Percentiles rank a stretch among this genome's conserved stretches.
These are phyloP conservation scores for Ara ararauna DNA, from an alignment of 2,797 vertebrate species.

Conservation along the genomic window DNA sequence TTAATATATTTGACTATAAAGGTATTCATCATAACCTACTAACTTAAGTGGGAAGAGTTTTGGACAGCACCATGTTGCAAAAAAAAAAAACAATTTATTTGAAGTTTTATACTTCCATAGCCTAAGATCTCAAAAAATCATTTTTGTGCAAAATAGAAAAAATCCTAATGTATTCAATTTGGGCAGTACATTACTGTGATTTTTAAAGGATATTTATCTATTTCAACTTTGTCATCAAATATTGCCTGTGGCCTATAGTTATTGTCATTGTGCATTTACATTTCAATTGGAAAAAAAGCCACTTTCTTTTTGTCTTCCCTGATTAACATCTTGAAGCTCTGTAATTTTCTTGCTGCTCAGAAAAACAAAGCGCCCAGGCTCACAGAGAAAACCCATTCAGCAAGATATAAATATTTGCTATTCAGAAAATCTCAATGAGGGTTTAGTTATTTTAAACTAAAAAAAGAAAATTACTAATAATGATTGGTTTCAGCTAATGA, in stretches of 20 bases:
- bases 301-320: slow-evolving; percentile 84
- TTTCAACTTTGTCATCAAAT: slow-evolving; percentile 83
- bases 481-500: slow-evolving; percentile 96
- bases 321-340: slow-evolving; percentile 84
- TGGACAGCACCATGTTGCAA: not conserved
- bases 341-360: slow-evolving; percentile 83
- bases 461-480: slow-evolving; percentile 96
- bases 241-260: slow-evolving; percentile 81
- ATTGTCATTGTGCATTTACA: slow-evolving; percentile 79
- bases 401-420: slow-evolving; percentile 94
- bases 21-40: not conserved
- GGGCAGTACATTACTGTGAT: slow-evolving; percentile 52
- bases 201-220: slow-evolving; percentile 81
- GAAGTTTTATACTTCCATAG: slow-evolving; percentile 16
- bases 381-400: slow-evolving; percentile 88
- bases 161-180: slow-evolving; percentile 62
- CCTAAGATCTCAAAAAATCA: slow-evolving; percentile 14
- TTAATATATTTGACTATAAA: not conserved
- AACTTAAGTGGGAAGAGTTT: not conserved
- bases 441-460: slow-evolving; percentile 92
- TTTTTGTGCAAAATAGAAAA: slow-evolving; percentile 36
- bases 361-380: slow-evolving; percentile 83
- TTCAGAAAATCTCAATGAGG: slow-evolving; percentile 90
- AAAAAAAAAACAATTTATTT: not conserved
- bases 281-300: slow-evolving; percentile 80